Evolutionary conservation across 2,113 vertebrate species (phyloP), one percentile per base, ranked within the genome.

Genomic region (Podarcis cretensis): DNA sequence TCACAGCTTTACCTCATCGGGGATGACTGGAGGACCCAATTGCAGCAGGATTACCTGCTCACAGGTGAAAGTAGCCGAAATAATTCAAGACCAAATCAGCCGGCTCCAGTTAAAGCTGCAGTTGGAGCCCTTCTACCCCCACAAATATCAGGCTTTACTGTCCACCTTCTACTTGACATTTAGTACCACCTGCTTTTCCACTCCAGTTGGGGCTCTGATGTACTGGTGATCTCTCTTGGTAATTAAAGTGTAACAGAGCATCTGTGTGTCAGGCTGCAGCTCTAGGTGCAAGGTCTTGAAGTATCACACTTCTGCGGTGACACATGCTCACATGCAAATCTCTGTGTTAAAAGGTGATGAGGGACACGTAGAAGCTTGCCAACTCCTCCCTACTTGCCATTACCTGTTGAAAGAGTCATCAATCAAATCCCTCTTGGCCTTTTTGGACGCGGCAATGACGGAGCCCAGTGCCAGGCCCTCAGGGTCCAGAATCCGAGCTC

Each of bases 341-440:
- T 73, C 16, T 30, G 71, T 32, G 13, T 30, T 21, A 73, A 73
- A 12, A 73, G 71, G 32, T 32, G 14, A 73, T 54, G 48, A 54
- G 48, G 48, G 48, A 54, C 48, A 54, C 10, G 9, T 54, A 54
- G 48, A 32, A 73, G 30, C 25, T 30, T 37, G n/a, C 30, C 32
- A 68, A 65, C 23, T 1, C 21, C 21, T n/a, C 32, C 75, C 6
- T 43, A 76, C 6, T 2, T 13, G 6, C 1, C 63, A 0, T 85
- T 88, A 98, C 99, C 98, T 98, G 95, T 98, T 98, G 92, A 99
- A 99, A 87, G 98, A 99, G 25, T 95, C 89, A 0, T 99, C 98
- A 3, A 99, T 89, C 83, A 99, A 95, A 87, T 99, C 98, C 69
- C 99, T 95, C 48, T 88, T 94, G 89, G 96, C 98, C 93, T 98